Conservation (phyloP, 2,113 vertebrate species). For the Sinocyclocheilus anophthalmus region DNA sequence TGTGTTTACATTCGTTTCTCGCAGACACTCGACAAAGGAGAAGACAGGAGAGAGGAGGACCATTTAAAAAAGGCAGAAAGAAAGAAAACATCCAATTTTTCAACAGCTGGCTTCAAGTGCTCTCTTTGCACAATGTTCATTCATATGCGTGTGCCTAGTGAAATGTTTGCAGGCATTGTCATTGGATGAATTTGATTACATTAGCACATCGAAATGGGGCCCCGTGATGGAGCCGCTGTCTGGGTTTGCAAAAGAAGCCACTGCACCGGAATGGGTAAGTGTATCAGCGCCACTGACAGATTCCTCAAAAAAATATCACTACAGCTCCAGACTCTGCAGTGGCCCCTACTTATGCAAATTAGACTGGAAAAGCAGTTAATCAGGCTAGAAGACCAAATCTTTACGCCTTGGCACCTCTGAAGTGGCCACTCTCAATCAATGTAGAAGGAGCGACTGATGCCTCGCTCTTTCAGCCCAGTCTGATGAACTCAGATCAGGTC, state of each 20-base stretch:
- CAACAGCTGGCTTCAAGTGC: conserved; percentile 22
- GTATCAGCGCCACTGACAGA: not conserved
- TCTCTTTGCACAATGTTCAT: conserved; percentile 44
- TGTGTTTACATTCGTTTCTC: conserved; percentile 3
- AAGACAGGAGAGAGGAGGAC: not conserved
- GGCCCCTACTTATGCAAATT: conserved; percentile 36
- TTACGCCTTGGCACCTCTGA: conserved; percentile 37
- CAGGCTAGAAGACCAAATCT: conserved; percentile 40
- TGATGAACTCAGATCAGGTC: conserved; percentile 29
- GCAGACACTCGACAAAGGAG: not conserved
- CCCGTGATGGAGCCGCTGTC: conserved; percentile 26
- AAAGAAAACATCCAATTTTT: conserved; percentile 22
- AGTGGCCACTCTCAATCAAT: conserved; percentile 40
- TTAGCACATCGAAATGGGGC: conserved; percentile 25
- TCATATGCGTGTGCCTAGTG: conserved; percentile 29
- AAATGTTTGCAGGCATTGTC: conserved; percentile 45
- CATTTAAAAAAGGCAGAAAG: not conserved
- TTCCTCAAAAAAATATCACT: conserved; percentile 28
- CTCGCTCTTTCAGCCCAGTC: not conserved
- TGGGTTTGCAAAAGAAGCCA: conserved; percentile 7
- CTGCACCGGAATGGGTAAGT: conserved; percentile 22
- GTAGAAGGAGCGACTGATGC: not conserved
- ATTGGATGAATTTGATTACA: conserved; percentile 47
- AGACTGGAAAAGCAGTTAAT: conserved; percentile 28
- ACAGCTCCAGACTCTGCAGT: conserved; percentile 24